Evolutionary conservation across 2,888 invertebrate species (phyloP), one percentile per base, ranked within the genome.

Genomic region (Pogonocherus hispidulus): DNA sequence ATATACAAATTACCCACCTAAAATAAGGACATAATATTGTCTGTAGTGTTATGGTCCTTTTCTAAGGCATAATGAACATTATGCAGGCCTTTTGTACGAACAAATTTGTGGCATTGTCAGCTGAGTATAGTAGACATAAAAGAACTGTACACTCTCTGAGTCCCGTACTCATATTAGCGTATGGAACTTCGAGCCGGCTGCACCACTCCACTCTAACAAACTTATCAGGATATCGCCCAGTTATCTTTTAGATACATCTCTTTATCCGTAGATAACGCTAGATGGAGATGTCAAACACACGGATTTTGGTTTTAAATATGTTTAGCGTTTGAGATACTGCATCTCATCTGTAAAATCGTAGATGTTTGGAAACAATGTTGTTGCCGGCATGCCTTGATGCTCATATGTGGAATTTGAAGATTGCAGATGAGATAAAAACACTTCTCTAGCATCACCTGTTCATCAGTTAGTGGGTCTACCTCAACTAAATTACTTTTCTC

Each of bases 211-310:
- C 62, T 18, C 41, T n/a, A 16, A 62, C 68, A 67, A 35, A 54
- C 80, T 83, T 83, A 83, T 84, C 84, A 80, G 72, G 66, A 72
- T 78, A 81, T 82, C 77, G 63, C 65, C 63, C 66, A 70, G 74
- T 81, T 84, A 83, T 84, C 84, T 77, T 49, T 35, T 72, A 83
- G 84, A 84, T 84, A 77, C 78, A 84, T 84, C 84, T 84, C 80
- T 84, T 84, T 84, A 83, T 82, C 81, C 79, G 71, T 67, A 80
- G 82, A 83, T 82, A 83, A 75, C 72, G 78, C 74, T 76, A 79
- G 81, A 85, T 85, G 81, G 81, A 85, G 84, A 85, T 83, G 85
- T 85, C 85, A 85, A 84, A 85, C 81, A 80, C 84, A 85, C 74
- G 74, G 73, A 76, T 72, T 75, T 71, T 59, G 63, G 69, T 69